A percentile compares a stretch with the other conserved stretches of the same genome.
These are phyloP conservation scores for Drosophila oshimai DNA, from an alignment of 1,140 invertebrate genomes.

Conservation along the genomic window DNA sequence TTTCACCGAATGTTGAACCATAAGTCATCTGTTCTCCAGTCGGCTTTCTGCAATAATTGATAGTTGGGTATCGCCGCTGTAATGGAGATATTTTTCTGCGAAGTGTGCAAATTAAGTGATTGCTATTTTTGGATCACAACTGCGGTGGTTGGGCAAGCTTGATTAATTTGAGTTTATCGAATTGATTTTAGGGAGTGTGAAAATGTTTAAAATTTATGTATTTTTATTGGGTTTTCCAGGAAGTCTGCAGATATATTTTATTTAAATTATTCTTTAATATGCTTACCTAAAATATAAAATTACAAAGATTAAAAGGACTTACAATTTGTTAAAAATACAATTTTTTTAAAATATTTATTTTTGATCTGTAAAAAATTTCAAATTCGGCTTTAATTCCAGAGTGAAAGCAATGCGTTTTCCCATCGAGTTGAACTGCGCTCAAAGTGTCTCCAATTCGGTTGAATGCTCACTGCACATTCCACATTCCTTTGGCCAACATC, in stretches of 20 bases:
- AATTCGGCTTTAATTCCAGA: background rate
- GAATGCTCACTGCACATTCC: slow-evolving; percentile 39
- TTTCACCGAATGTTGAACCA: slow-evolving; percentile 32
- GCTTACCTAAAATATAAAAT: too few relatives aligned
- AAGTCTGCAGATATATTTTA: too few relatives aligned
- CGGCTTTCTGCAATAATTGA: slow-evolving; percentile 25
- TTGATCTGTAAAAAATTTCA: too few relatives aligned
- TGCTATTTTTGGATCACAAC: slow-evolving; percentile 11
- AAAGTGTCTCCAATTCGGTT: slow-evolving; percentile 49
- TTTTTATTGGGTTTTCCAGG: too few relatives aligned
- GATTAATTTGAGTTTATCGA: background rate
- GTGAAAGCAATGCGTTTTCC: slow-evolving; percentile 11
- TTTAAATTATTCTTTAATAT: too few relatives aligned
- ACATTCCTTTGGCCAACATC: slow-evolving; percentile 52
- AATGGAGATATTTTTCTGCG: slow-evolving; percentile 42
- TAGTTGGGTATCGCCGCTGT: slow-evolving; percentile 25
- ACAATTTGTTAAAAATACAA: too few relatives aligned
- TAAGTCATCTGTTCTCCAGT: slow-evolving; percentile 32
- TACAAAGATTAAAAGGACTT: too few relatives aligned
- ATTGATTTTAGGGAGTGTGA: slow-evolving; percentile 10
- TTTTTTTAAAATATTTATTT: too few relatives aligned
- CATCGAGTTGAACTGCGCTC: background rate
- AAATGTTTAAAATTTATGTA: too few relatives aligned
- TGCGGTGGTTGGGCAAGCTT: background rate
- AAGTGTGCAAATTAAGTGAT: slow-evolving; percentile 38